A percentile compares a stretch with the other conserved stretches of the same genome.
Evolutionary conservation across 2,888 invertebrate species (phyloP).

Genomic region (Microplitis deprimator): DNA sequence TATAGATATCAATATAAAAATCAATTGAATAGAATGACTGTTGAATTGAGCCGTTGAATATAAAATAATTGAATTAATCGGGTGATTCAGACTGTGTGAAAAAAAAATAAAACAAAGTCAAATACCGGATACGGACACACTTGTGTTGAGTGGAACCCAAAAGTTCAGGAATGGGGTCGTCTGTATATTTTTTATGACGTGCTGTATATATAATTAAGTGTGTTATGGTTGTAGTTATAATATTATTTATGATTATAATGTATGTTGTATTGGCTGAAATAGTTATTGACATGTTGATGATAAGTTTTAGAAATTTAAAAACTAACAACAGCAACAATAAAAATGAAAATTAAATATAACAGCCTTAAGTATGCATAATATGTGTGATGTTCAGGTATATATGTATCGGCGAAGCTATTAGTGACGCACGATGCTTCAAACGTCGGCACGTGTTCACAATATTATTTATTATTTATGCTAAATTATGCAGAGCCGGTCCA

Average conservation of each 20-base stretch:
- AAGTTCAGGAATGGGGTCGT: constrained; percentile 26
- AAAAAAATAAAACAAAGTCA: constrained; percentile 1
- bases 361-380: not conserved
- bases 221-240: not conserved
- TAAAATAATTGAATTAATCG: constrained; percentile 19
- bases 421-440: constrained; percentile 63
- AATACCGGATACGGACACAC: constrained; percentile 21
- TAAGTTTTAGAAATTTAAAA: not conserved
- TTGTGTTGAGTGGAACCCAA: constrained; percentile 1
- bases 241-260: not conserved
- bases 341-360: not conserved
- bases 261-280: not conserved
- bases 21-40: constrained; percentile 22
- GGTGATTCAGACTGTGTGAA: constrained; percentile 21
- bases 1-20: not conserved
- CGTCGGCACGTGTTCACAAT: constrained; percentile 67
- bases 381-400: constrained; percentile 15
- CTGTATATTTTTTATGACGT: not conserved
- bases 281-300: constrained; percentile 1
- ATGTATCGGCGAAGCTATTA: constrained; percentile 52
- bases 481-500: constrained; percentile 66
- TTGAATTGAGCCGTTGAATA: constrained; percentile 9
- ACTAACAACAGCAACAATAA: not conserved
- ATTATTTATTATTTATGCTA: constrained; percentile 72
- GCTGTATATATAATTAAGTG: not conserved